Evolutionary conservation across 2,113 vertebrate genomes (phyloP).

Genomic region (Isurus oxyrinchus): DNA sequence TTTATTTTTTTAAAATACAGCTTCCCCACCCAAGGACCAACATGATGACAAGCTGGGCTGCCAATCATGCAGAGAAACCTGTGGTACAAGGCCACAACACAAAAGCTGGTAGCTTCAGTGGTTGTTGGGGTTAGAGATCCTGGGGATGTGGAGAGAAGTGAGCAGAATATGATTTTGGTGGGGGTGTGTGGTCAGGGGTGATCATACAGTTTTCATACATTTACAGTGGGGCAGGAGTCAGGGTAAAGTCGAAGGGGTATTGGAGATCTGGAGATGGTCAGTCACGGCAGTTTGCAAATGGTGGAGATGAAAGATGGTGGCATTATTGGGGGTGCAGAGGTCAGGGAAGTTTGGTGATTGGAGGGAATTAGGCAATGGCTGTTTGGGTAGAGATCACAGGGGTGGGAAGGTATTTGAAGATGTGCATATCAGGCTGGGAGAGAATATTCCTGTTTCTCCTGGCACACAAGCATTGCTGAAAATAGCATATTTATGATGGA

Average conservation of each 20-base stretch:
- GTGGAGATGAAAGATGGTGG: not conserved
- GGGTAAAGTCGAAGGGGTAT: no score
- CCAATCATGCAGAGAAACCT: not conserved
- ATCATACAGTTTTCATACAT: not conserved
- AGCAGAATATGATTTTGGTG: not conserved
- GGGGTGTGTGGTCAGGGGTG: not conserved
- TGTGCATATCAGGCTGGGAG: not conserved
- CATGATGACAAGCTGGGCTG: not conserved
- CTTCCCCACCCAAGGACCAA: not conserved
- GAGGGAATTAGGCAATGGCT: not conserved
- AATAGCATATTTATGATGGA: not conserved
- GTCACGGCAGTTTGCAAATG: not conserved
- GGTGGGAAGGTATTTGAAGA: not conserved
- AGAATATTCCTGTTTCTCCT: not conserved
- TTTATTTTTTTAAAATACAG: not conserved
- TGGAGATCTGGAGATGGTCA: not conserved
- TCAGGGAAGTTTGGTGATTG: not conserved
- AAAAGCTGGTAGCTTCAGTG: not conserved
- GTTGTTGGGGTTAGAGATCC: not conserved
- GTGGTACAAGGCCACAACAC: not conserved
- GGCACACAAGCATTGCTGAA: not conserved
- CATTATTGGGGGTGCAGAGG: not conserved
- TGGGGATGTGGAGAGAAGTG: not conserved
- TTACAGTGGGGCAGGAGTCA: no score
- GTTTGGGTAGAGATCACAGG: not conserved